phyloP scores from a whole-genome alignment of 35 echinoderm and acorn worm genomes.

The Stichopus chloronotus region DNA sequence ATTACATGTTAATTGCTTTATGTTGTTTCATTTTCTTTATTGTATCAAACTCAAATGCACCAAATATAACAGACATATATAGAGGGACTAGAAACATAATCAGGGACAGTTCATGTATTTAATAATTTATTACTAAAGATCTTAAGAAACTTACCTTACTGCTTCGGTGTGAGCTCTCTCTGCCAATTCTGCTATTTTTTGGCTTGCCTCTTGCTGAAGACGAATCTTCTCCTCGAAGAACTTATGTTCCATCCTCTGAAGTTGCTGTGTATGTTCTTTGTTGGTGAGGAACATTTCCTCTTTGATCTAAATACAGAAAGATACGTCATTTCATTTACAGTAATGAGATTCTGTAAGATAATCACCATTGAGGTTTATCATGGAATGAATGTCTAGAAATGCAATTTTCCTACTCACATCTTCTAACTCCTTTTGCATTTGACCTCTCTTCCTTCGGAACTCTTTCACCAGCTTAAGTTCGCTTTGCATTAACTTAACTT shows the following conservation, averaged over 20 bases:
- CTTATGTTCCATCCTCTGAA: slow-evolving; percentile 99
- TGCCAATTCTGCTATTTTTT: slow-evolving; percentile 98
- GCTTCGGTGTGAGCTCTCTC: slow-evolving; percentile 98
- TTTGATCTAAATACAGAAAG: slow-evolving; percentile 78
- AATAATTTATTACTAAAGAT: no score
- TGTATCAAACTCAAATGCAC: no score
- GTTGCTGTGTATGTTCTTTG: slow-evolving; percentile 87
- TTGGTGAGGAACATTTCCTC: slow-evolving; percentile 99
- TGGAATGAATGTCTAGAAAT: no score
- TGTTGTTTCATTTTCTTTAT: no score
- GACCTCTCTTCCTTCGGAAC: slow-evolving; percentile 91
- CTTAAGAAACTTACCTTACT: no score
- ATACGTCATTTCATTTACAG: background rate
- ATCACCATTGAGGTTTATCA: no score
- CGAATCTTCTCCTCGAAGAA: slow-evolving; percentile 99
- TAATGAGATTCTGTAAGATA: no score
- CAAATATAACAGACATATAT: no score
- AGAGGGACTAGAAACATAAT: no score
- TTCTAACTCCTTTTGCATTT: slow-evolving; percentile 97
- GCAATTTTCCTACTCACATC: slow-evolving; percentile 60
- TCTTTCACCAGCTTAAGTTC: slow-evolving; percentile 95
- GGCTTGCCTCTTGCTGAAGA: slow-evolving; percentile 98
- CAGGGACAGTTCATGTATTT: no score
- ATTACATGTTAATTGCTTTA: no score
- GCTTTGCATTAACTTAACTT: slow-evolving; percentile 99